phyloP scores from a whole-genome alignment of 2,888 invertebrate genomes.

The Stomorhina lunata region DNA sequence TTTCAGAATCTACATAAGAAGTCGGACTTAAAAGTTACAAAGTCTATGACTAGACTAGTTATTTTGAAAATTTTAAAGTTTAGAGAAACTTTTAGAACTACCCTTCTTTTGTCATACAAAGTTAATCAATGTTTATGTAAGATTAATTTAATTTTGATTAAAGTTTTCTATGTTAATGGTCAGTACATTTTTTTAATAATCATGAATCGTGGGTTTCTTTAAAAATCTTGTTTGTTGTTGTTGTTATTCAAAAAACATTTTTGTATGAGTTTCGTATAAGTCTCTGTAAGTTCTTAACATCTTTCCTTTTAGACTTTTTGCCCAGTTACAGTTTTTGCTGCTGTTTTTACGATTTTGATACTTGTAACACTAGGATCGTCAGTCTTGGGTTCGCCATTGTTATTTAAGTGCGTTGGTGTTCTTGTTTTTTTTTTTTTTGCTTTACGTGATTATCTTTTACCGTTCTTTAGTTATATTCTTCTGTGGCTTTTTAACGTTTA shows the following conservation, averaged over 20 bases:
- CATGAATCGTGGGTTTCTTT: conserved; percentile 35
- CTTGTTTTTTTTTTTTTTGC: neutral
- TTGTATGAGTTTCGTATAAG: neutral
- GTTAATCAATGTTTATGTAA: neutral
- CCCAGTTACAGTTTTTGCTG: neutral
- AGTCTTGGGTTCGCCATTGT: neutral
- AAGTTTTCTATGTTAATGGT: conserved; percentile 14
- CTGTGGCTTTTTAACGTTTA: neutral
- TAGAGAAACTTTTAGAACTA: too few species aligned
- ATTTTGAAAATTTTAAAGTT: too few species aligned
- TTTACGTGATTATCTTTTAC: neutral
- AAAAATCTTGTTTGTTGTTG: neutral
- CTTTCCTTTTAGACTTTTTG: neutral
- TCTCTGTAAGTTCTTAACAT: neutral
- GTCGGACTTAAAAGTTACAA: neutral
- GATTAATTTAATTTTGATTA: conserved; percentile 14
- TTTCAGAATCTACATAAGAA: neutral
- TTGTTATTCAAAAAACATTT: conserved; percentile 18
- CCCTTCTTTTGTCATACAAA: neutral
- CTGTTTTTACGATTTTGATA: neutral
- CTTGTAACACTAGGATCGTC: neutral
- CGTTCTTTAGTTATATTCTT: too few species aligned
- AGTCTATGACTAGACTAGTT: too few species aligned
- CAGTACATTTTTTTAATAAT: neutral
- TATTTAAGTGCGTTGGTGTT: neutral